Base-by-base conservation (phyloP, 2,797 vertebrate species). In the Anableps anableps region DNA sequence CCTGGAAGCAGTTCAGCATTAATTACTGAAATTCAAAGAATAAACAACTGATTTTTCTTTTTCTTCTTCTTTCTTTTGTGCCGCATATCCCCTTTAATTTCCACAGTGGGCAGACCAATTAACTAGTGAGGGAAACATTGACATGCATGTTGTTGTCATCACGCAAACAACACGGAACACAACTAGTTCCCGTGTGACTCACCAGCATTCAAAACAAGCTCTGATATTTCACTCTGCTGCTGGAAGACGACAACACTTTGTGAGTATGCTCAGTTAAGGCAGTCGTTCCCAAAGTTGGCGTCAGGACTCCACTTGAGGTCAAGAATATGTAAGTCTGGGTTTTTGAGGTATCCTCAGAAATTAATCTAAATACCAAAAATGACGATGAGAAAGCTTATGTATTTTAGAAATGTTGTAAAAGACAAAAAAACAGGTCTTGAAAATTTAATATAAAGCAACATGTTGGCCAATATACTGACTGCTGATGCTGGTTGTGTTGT, bases 11-110 rank as follows among this genome's bases (percentile, higher is more conserved):
- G 80, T 77, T 19, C 13, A 45, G 55, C 84, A 83, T 94, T 81
- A 85, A 92, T 91, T 88, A 92, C 86, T 89, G 38, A 88, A 83
- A 78, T 79, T 77, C 75, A 86, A 82, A 86, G 73, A 80, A 76
- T 79, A 85, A 90, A 92, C 82, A 82, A 55, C 60, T n/a, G 50
- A 29, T 79, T 68, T 17, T 11, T 64, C 60, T 8, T 64, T 36
- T 50, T 4, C 34, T 13, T 31, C 10, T 10, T 72, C 23, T 51
- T 71, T 38, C 29, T 74, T 31, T 70, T 23, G 4, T 47, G 38
- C n/a, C 45, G 23, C 2, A 19, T 31, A 17, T 36, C 47, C 45
- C 45, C 70, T 45, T n/a, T 34, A 29, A 45, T 68, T 74, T 45
- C 43, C 36, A 38, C 31, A 43, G 62, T 64, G 66, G 47, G 64